Evolutionary conservation across 2,797 vertebrate species (phyloP), one percentile per base, ranked within the genome.

Genomic region (Acrossocheilus wenchowensis): DNA sequence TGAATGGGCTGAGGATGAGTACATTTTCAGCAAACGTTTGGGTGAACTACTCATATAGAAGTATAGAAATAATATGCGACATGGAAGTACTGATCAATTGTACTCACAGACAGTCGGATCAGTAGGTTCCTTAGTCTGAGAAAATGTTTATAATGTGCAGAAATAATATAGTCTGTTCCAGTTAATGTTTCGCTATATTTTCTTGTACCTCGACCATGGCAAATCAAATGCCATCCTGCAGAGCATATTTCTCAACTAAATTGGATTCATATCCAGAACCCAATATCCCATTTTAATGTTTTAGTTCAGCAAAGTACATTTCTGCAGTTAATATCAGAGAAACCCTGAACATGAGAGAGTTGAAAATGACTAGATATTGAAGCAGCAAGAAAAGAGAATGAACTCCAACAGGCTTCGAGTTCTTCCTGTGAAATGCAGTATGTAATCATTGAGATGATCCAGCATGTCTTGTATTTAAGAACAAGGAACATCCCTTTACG

Each of bases 251-350:
- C 34, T 69, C 30, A 71, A 17, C 21, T 21, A 81, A 50, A 81
- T 68, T 77, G 60, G 39, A 82, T 82, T 68, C 14, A 50, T 71
- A 39, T 71, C 30, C 34, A 41, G 34, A 71, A 71, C 21, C 23
- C 48, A 26, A 26, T 52, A 71, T 69, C 45, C 30, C 48, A 39
- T 52, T 82, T 41, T 82, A 71, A 19, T 15, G 21, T 36, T 54
- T 82, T 39, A 41, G 2, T 15, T 19, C 7, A 19, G 48, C 64
- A 69, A 69, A 82, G 34, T 54, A 71, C 14, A 39, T 62, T 83
- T 83, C 36, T 72, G 14, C 52, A 72, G 14, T 62, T 83, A 74
- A 83, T 75, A 83, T 75, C 5, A 50, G n/a, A 52, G 30, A 50
- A 75, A 39, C 43, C 60, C 48, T 73, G 26, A 45, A 74, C 41